These are phyloP conservation scores for Eulemur rubriventer DNA, from an alignment of 2,797 vertebrate genomes.

Conservation along the genomic window DNA sequence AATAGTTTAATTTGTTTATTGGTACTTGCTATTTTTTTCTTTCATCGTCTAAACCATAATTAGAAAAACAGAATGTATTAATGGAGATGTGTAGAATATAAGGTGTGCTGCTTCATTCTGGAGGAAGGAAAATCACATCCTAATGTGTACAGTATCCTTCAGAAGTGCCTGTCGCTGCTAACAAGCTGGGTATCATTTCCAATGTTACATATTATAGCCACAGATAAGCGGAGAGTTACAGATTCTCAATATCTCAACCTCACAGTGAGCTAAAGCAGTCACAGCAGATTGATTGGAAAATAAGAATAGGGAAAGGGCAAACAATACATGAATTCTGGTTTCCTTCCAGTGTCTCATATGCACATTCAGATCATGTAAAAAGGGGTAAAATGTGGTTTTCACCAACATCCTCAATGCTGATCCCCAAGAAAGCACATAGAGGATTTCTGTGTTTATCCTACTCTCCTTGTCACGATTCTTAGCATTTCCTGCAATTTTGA, in stretches of 20 bases:
- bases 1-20: background rate
- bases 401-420: background rate
- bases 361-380: background rate
- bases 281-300: background rate
- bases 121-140: background rate
- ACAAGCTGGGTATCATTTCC: background rate
- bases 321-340: background rate
- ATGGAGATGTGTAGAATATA: background rate
- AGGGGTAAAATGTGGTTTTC: background rate
- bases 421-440: background rate
- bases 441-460: background rate
- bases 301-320: background rate
- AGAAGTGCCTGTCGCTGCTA: accelerated
- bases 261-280: too few relatives aligned
- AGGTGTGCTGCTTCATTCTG: background rate
- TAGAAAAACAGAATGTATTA: background rate
- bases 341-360: background rate
- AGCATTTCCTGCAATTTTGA: background rate
- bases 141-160: accelerated
- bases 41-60: background rate
- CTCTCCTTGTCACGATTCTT: too few relatives aligned
- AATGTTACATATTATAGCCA: accelerated
- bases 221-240: too few relatives aligned
- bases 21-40: background rate
- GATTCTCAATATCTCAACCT: too few relatives aligned